Evolutionary conservation across 2,888 invertebrate genomes (phyloP), one percentile per base, ranked within the genome.

Genomic region (Galerucella calmariensis): DNA sequence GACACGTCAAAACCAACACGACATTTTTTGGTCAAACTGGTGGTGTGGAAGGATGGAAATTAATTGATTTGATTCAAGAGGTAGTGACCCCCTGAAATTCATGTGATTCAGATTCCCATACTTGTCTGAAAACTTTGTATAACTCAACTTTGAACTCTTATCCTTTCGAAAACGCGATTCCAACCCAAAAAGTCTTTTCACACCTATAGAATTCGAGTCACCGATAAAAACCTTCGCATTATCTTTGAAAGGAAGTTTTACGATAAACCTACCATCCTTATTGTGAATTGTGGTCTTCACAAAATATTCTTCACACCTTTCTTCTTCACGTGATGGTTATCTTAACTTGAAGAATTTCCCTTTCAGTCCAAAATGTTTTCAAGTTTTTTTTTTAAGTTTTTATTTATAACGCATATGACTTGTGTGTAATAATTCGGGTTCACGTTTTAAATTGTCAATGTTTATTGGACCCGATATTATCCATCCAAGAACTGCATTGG

Each of bases 1-100:
- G 72, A 72, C 1, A 58, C 72, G 27, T 72, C 74, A 56, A 67
- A 74, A 8, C 71, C 74, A 1, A 74, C 77, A 16, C 78, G 69
- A n/a, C 77, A 41, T 68, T 77, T 74, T 1, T 73, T 76, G 10
- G 78, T 77, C 10, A 56, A 58, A 44, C 74, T 75, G 63, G 53
- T 79, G 80, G 46, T 79, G 76, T n/a, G 78, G 75, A 3, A 80
- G 48, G 69, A 66, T n/a, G 8, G 67, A 20, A 58, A 35, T 27
- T 27, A 2, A 27, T 35, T 35, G 35, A 35, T 35, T 35, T 6
- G 35, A 35, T 35, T 35, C 4, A 35, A 4, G 35, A 35, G 35
- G 35, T 35, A 35, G 35, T 35, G 35, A 35, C 35, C 35, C 4
- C 35, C 5, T 35, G 35, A 35, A 35, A 4, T 5, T 35, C 35